Evolutionary conservation across 2,113 vertebrate species (phyloP).

Genomic region (Hemichromis elongatus): DNA sequence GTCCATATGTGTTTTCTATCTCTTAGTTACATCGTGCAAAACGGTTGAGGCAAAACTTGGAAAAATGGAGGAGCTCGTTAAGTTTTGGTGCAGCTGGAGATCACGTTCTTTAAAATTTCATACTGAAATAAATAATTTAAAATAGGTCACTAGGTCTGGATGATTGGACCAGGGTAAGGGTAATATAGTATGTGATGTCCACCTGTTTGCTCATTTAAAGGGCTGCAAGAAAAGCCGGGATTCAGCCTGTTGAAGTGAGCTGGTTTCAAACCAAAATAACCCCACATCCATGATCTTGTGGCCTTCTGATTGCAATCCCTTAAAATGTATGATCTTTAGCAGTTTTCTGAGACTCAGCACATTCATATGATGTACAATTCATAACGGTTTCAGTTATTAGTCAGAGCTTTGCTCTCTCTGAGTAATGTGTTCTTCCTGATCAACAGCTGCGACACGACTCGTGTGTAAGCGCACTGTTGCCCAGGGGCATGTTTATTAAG

Average conservation of each 20-base stretch:
- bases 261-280: neutral
- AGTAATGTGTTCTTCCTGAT: neutral
- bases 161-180: neutral
- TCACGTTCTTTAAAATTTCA: neutral
- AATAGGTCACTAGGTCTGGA: neutral
- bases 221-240: neutral
- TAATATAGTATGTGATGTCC: neutral
- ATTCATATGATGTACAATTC: neutral
- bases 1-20: neutral
- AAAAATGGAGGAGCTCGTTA: neutral
- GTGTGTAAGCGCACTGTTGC: neutral
- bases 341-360: neutral
- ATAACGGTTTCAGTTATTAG: neutral
- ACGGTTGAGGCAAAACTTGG: neutral
- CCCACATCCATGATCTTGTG: neutral
- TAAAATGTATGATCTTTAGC: neutral
- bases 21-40: neutral
- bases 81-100: neutral
- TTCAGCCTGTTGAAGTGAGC: neutral
- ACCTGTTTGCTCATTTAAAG: neutral
- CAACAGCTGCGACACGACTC: constrained; percentile 1
- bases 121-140: neutral
- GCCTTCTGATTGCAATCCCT: neutral
- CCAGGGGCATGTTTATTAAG: constrained; percentile 33
- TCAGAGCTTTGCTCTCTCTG: neutral